phyloP scores from a whole-genome alignment of 1,140 invertebrate species.

The Pemphigus obesinymphae region DNA sequence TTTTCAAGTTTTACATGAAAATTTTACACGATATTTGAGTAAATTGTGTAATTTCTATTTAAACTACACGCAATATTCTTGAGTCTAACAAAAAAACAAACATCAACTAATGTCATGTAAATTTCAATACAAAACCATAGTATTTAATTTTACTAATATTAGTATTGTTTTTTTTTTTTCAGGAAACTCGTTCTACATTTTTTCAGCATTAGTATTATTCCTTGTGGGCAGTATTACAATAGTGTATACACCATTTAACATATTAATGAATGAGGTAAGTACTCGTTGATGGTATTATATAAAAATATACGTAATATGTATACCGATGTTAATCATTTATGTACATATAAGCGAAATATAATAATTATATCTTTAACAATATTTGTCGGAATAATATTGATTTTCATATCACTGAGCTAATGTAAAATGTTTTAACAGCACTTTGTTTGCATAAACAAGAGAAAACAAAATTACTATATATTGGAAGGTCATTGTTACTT shows the following conservation, averaged over 20 bases:
- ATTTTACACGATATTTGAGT: too few relatives aligned
- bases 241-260: conserved; percentile 55
- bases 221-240: conserved; percentile 48
- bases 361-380: not conserved
- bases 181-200: conserved; percentile 33
- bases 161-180: not conserved
- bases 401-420: not conserved
- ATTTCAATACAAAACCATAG: not conserved
- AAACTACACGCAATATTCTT: too few relatives aligned
- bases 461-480: not conserved
- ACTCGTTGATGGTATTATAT: not conserved
- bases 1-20: too few relatives aligned
- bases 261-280: conserved; percentile 55
- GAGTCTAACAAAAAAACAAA: not conserved
- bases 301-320: not conserved
- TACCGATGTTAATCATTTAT: not conserved
- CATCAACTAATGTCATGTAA: not conserved
- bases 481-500: not conserved
- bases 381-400: not conserved
- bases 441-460: not conserved
- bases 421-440: not conserved
- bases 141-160: not conserved
- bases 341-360: not conserved
- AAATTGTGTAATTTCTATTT: too few relatives aligned
- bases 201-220: conserved; percentile 31